These are phyloP conservation scores for Tupaia tana DNA, from an alignment of 2,113 vertebrate genomes.

Conservation along the genomic window DNA sequence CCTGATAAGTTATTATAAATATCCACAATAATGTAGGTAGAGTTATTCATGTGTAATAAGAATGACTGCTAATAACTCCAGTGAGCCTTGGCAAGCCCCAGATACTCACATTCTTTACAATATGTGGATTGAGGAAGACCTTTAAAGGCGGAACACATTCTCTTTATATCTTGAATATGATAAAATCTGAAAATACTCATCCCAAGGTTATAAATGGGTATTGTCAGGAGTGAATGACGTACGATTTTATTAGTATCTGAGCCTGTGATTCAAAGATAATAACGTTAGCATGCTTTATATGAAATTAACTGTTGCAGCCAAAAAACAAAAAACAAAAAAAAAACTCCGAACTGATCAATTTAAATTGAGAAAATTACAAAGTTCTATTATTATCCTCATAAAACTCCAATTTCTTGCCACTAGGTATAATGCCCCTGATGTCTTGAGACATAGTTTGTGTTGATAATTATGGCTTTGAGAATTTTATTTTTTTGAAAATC, in stretches of 20 bases:
- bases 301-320: background rate
- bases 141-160: conserved; percentile 87
- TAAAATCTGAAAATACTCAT: conserved; percentile 94
- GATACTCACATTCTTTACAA: conserved; percentile 24
- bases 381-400: background rate
- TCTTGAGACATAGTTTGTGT: background rate
- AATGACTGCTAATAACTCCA: background rate
- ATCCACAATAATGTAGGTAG: background rate
- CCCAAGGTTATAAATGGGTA: conserved; percentile 96
- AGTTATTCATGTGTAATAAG: background rate
- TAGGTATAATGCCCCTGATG: background rate
- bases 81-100: background rate
- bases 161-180: conserved; percentile 90
- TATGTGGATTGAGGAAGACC: rapidly evolving
- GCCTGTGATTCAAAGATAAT: background rate
- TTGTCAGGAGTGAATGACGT: conserved; percentile 91
- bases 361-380: conserved; percentile 35
- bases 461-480: background rate
- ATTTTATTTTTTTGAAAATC: background rate
- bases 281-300: background rate
- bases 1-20: background rate
- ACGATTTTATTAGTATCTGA: conserved; percentile 47
- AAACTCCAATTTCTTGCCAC: background rate
- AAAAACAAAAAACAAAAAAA: too few relatives aligned
- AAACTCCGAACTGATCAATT: background rate